phyloP scores from a whole-genome alignment of 2,888 invertebrate species.

The Ellobium chinense region DNA sequence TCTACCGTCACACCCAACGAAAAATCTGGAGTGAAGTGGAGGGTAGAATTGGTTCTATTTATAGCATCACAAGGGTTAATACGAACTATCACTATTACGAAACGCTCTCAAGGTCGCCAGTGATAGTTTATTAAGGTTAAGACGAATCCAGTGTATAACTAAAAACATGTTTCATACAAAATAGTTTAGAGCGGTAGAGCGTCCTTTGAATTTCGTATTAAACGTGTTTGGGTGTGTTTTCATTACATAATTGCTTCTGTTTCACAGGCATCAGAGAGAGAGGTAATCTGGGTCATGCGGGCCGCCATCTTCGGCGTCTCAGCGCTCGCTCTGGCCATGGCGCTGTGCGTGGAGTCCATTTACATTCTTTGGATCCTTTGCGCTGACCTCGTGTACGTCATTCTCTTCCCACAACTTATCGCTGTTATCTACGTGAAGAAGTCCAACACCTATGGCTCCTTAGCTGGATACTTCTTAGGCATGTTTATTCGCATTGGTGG shows the following conservation, averaged over 20 bases:
- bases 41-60: too few species aligned
- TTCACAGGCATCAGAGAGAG: conserved; percentile 94
- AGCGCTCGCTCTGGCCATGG: conserved; percentile 93
- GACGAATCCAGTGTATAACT: too few species aligned
- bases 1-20: too few species aligned
- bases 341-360: conserved; percentile 96
- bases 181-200: too few species aligned
- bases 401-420: conserved; percentile 97
- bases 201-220: too few species aligned
- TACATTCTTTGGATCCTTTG: conserved; percentile 99
- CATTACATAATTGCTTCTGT: conserved; percentile 14
- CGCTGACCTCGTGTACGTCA: conserved; percentile 98
- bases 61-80: too few species aligned
- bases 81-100: too few species aligned
- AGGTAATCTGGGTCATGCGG: conserved; percentile 93
- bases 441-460: conserved; percentile 98
- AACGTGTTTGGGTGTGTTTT: too few species aligned
- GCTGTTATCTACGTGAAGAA: conserved; percentile 98
- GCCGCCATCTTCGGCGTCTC: conserved; percentile 94
- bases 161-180: too few species aligned
- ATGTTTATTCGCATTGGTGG: conserved; percentile 74
- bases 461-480: conserved; percentile 81
- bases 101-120: too few species aligned
- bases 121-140: too few species aligned
- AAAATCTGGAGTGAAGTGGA: too few species aligned